Evolutionary conservation across 2,888 invertebrate genomes (phyloP).

Genomic region (Eupithecia tripunctaria): DNA sequence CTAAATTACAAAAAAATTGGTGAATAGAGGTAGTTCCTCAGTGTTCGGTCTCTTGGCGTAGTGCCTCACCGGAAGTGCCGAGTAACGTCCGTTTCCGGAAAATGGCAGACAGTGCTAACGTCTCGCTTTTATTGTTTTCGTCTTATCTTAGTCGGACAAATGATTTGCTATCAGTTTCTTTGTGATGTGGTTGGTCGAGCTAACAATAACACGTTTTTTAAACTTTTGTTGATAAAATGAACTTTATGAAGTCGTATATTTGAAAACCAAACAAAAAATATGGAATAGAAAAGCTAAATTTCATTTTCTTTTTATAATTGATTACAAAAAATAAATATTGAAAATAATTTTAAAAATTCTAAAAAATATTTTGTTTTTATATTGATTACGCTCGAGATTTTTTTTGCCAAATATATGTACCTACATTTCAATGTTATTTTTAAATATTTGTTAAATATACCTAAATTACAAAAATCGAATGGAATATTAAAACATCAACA

Average conservation of each 20-base stretch:
- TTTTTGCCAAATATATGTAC: no score
- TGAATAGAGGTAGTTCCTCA: conserved; percentile 6
- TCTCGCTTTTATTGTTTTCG: conserved; percentile 65
- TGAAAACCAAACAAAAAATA: no score
- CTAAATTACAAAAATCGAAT: no score
- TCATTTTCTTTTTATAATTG: no score
- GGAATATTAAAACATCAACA: no score
- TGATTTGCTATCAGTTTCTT: conserved; percentile 30
- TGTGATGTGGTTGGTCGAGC: background rate
- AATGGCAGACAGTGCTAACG: conserved; percentile 64
- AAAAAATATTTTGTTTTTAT: no score
- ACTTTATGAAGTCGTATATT: background rate
- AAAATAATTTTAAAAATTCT: no score
- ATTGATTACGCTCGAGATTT: no score
- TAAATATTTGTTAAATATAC: no score
- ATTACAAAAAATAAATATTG: no score
- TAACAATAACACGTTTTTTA: background rate
- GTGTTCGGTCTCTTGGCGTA: conserved; percentile 58
- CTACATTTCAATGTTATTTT: no score
- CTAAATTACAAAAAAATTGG: background rate
- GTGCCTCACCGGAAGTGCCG: conserved; percentile 71
- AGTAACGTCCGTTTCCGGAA: conserved; percentile 76
- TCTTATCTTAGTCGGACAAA: conserved; percentile 45
- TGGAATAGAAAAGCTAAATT: no score
- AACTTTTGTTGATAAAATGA: background rate